Evolutionary conservation across 2,113 vertebrate genomes (phyloP), one percentile per base, ranked within the genome.

Genomic region (Poeciliopsis prolifica): DNA sequence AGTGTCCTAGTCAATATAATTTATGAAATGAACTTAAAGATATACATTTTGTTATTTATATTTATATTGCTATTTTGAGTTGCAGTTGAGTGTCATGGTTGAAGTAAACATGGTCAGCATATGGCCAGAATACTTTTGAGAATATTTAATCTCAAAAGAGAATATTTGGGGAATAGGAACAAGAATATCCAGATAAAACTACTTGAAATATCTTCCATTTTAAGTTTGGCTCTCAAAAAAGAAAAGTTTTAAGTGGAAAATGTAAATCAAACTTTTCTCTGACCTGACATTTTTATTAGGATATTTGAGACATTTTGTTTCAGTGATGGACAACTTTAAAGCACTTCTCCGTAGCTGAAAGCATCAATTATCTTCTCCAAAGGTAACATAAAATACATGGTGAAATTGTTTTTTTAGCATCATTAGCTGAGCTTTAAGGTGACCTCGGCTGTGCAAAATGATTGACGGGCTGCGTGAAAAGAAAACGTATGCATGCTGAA

Each of bases 311-410:
- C 1, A 67, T 35, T 54, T 3, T 24, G 17, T 42, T 61, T 11
- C 64, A 22, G 13, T 73, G 65, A 78, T 9, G 70, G 75, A 74
- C 63, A 63, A 75, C 66, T 64, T 54, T n/a, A 44, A 60, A 31
- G 54, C 9, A 37, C 66, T 30, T 68, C 40, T 60, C 8, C 61
- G 54, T 13, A 58, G 65, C 61, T 78, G 62, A 76, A 82, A 86
- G 69, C 62, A 33, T 35, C 37, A n/a, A 84, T 68, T 79, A 74
- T 74, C 26, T 40, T 28, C 72, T 76, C 14, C 30, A 58, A 66
- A 10, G 1, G 7, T 44, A 40, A 76, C 69, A 76, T 75, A 61
- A 28, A 51, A 33, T 71, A 67, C 28, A 30, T 22, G 64, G 51
- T 70, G 61, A 69, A 60, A 48, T 48, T 19, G 44, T 48, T 48